Base-by-base conservation (phyloP, 2,797 vertebrate genomes). In the Meriones psammophilus region DNA sequence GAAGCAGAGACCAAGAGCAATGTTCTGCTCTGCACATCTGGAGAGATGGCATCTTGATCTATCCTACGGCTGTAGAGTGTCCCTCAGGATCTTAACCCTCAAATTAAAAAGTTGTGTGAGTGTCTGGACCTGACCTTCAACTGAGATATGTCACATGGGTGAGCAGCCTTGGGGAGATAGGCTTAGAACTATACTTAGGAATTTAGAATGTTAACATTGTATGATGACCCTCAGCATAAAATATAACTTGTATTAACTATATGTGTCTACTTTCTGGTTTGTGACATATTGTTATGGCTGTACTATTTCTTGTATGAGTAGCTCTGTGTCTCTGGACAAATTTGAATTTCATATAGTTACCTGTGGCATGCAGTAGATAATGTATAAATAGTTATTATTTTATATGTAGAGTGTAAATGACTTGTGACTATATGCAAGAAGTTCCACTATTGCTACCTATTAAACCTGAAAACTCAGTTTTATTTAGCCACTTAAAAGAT, bases 401-500 rank as follows among this genome's bases (percentile, higher is more conserved):
- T 5, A 60, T 76, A 78, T 88, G 54, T 46, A 22, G 74, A 80
- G 78, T 26, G 58, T 13, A 8, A 26, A 22, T 76, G 17, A 77
- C 68, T 79, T 94, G 26, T 62, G 14, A 50, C 77, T 96, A 14
- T 56, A 56, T 30, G 3, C 5, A 4, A 76, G 39, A 8, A 85
- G 14, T 94, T n/a, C 1, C 5, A 14, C n/a, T 62, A 26, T 69
- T 88, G 20, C 20, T 73, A 33, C 7, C 2, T 89, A 20, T 33
- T 76, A 89, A 78, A 62, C 86, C 42, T 92, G 42, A 92, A 94
- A 46, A 54, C 5, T 56, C 26, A 39, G 2, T 64, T 87, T 83
- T 56, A 68, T 64, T 83, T 94, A 71, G 77, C 89, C 39, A 0
- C 46, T 64, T 96, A 88, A 85, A 64, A 50, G 46, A 85, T 20